Conservation (phyloP, 2,888 invertebrate genomes). For the Saturnia pavonia region DNA sequence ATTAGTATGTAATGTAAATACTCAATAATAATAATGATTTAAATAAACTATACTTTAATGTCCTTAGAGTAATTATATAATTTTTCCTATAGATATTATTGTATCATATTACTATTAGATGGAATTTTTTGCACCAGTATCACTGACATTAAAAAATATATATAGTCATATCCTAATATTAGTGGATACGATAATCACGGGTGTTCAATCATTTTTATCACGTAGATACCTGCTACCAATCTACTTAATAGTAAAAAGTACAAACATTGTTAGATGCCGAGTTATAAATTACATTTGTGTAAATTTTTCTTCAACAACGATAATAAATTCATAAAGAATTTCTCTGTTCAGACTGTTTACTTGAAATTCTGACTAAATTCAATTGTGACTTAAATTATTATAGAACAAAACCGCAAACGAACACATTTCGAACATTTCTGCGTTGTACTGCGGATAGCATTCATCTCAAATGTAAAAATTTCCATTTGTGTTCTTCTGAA, state of each 20-base stretch:
- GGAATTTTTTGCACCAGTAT: neutral
- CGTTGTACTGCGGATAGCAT: no score
- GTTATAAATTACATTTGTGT: neutral
- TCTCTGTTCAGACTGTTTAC: no score
- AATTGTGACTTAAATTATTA: no score
- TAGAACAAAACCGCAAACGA: no score
- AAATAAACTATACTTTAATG: neutral
- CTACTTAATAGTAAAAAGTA: neutral
- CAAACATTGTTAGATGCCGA: neutral
- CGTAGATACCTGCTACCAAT: neutral
- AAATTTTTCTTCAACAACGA: neutral
- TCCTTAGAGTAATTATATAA: no score
- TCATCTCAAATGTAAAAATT: no score
- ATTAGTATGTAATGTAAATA: neutral
- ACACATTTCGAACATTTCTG: no score
- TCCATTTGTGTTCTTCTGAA: no score
- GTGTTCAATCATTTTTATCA: conserved; percentile 2
- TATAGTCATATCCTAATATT: neutral
- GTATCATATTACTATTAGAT: neutral
- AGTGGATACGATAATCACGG: neutral
- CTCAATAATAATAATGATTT: neutral
- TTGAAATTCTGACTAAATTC: no score
- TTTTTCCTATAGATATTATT: no score
- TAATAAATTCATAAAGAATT: no score
- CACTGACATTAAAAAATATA: neutral